Evolutionary conservation across 1,140 invertebrate species (phyloP), one percentile per base, ranked within the genome.

Genomic region (Thereuonema tuberculata): DNA sequence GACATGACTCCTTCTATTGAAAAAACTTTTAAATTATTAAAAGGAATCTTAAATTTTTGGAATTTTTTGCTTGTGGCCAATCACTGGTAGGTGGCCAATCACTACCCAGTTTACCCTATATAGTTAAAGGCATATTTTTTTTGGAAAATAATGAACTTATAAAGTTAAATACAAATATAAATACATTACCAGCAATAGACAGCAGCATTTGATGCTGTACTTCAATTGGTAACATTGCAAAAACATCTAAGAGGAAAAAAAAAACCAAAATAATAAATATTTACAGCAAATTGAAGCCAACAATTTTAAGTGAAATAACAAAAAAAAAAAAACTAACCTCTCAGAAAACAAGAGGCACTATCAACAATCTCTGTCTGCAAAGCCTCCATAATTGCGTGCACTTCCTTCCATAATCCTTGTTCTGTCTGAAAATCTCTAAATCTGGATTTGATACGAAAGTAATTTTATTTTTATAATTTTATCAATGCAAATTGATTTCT

Each of bases 371-470:
- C 81, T 0, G 74, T 75, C 57, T 86, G 80, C 25, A 92, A 71
- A 43, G 86, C 85, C 63, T 79, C 79, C 9, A 86, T 86, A 48
- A 92, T 81, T 12, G 78, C 79, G 65, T 87, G 83, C 63, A 91
- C 84, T 78, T 92, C 89, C 57, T 81, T 79, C 81, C 87, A 85
- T 53, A 93, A 75, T 62, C 84, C 73, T 17, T 69, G 67, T 64
- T 82, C 79, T 58, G 77, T 75, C n/a, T 77, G 77, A 66, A 84
- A 84, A 65, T 78, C 76, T 61, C 77, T 70, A 68, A 82, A 78
- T 70, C 81, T 37, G 5, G 5, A 17, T 37, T 37, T n/a, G n/a
- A n/a, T n/a, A n/a, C n/a, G n/a, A n/a, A 15, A 52, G 12, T 52
- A 24, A 52, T 24, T 52, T 24, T 9, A 12, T 52, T 52, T 24